Base-by-base conservation (phyloP, 2,113 vertebrate species). In the Epinephelus fuscoguttatus region DNA sequence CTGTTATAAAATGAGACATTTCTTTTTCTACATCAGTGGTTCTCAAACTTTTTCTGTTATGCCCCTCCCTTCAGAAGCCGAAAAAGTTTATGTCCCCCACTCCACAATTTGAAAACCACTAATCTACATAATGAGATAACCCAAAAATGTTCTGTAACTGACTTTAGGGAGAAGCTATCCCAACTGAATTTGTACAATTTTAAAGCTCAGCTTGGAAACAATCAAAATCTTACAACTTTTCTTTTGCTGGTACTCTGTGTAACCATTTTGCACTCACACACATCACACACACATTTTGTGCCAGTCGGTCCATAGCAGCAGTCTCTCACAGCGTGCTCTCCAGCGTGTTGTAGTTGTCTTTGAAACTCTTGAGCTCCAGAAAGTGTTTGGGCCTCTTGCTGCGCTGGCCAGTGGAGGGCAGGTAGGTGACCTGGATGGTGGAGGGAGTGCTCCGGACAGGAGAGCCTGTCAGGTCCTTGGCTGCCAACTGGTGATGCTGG, bases 301-400 rank as follows among this genome's bases (percentile, higher is more conserved):
- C 13, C 14, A n/a, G 19, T 55, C 21, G 2, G 53, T 53, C 42
- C 11, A 8, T 14, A 50, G 14, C 27, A 19, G 23, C 49, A n/a
- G 17, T 8, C 21, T 64, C 25, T 94, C 89, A 98, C 92, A 99
- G 93, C 84, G 98, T 99, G 91, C 98, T 99, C 93, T 99, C 98
- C 90, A 99, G 86, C 0, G 98, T 99, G 91, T 99, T 99, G 88
- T 99, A 99, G 91, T 99, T 99, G 94, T 99, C 98, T 89, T 99
- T 99, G 90, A 99, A 99, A 91, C 96, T 99, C 93, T 99, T 99
- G 77, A 99, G 95, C 91, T 99, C 98, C 68, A 99, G 94, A 75
- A 99, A 99, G 91, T 99, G 98, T 90, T 99, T 99, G 94, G 98
- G 96, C 86, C 97, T 97, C 92, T 99, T 99, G 95, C 97, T 99